Percentiles rank a stretch among this genome's conserved stretches.
phyloP scores from a whole-genome alignment of 2,113 vertebrate genomes.

The Aphelocoma coerulescens region DNA sequence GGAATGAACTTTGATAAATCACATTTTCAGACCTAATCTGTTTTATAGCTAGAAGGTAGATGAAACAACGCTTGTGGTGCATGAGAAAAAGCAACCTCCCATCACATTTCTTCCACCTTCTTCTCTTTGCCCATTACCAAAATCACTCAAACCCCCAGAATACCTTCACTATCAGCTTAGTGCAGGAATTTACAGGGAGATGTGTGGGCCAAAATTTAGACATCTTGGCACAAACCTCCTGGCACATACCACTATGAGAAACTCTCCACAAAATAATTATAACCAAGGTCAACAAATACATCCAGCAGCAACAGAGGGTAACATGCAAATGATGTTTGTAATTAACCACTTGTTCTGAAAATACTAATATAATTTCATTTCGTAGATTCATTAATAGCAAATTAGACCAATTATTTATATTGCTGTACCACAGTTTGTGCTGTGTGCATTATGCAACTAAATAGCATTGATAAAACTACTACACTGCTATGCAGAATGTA shows the following conservation, averaged over 20 bases:
- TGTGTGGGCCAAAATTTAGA: neutral
- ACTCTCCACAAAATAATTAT: neutral
- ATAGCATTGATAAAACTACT: constrained; percentile 50
- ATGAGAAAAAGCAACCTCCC: neutral
- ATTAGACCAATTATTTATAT: constrained; percentile 58
- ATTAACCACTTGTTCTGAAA: constrained; percentile 36
- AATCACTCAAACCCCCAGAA: neutral
- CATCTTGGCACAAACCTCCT: neutral
- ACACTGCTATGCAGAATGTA: constrained; percentile 54
- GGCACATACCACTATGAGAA: neutral
- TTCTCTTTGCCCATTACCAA: neutral
- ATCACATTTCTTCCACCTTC: neutral
- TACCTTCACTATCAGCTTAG: neutral
- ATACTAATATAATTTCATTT: constrained; percentile 30
- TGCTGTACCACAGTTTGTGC: constrained; percentile 45
- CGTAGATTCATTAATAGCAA: constrained; percentile 41
- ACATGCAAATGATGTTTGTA: constrained; percentile 23
- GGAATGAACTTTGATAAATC: neutral
- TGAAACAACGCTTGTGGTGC: neutral
- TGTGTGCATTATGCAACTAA: constrained; percentile 46
- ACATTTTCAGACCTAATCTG: neutral
- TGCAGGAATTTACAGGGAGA: neutral
- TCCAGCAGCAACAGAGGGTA: neutral
- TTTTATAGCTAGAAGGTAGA: neutral
- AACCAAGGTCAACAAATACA: neutral